Evolutionary conservation across 1,140 invertebrate genomes (phyloP).

Genomic region (Drosophila gunungcola): DNA sequence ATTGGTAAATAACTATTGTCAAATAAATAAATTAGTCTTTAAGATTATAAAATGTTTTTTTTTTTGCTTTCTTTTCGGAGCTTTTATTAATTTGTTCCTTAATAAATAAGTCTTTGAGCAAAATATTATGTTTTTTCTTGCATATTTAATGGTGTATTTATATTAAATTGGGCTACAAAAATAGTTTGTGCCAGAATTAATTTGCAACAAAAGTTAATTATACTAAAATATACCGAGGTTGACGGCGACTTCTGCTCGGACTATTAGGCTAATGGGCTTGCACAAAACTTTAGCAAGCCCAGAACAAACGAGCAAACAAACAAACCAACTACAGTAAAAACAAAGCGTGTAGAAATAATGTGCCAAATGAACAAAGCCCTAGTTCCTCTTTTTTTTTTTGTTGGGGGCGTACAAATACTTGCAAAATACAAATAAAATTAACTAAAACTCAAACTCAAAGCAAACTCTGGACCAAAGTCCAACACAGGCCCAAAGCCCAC

Average conservation of each 20-base stretch:
- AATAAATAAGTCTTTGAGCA: too few relatives aligned
- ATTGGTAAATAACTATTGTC: too few relatives aligned
- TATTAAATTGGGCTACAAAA: neutral
- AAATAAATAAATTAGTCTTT: too few relatives aligned
- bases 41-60: too few relatives aligned
- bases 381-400: conserved; percentile 1
- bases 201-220: conserved; percentile 67
- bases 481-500: conserved; percentile 26
- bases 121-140: too few relatives aligned
- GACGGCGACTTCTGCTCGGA: conserved; percentile 43
- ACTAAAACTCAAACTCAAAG: conserved; percentile 73
- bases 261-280: conserved; percentile 69
- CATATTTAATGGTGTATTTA: neutral
- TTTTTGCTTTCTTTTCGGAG: too few relatives aligned
- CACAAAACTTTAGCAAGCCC: conserved; percentile 60
- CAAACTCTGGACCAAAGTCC: conserved; percentile 41
- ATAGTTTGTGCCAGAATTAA: conserved; percentile 36
- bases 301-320: conserved; percentile 45
- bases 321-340: conserved; percentile 71
- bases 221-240: conserved; percentile 43
- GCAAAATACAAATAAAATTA: conserved; percentile 81
- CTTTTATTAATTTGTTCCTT: too few relatives aligned
- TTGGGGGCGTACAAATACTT: conserved; percentile 46
- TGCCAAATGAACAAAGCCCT: conserved; percentile 66
- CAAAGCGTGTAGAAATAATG: conserved; percentile 76